phyloP scores from a whole-genome alignment of 92 coral and sea anemone species.

The Ricordea florida region DNA sequence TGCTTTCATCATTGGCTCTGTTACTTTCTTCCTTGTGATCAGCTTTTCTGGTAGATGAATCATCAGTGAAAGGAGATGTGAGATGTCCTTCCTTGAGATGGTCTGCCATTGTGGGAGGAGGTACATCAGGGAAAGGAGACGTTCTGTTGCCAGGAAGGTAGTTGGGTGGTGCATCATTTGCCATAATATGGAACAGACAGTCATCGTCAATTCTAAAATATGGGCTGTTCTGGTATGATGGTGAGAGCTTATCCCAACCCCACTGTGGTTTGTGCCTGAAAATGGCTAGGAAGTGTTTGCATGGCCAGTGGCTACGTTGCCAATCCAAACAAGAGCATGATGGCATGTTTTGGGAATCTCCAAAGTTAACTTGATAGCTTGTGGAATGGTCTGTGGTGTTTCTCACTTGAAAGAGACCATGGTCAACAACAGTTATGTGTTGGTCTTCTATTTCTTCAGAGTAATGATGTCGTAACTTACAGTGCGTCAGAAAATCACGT shows the following conservation, averaged over 20 bases:
- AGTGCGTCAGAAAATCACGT: constrained; percentile 5
- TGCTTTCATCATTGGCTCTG: no score
- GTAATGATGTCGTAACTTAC: background rate
- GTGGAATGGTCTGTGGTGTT: background rate
- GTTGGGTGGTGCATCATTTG: no score
- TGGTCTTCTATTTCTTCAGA: background rate
- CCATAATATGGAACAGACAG: no score
- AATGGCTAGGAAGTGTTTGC: constrained; percentile 32
- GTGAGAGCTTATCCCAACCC: constrained; percentile 26
- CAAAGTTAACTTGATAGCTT: constrained; percentile 3
- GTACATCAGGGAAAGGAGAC: no score
- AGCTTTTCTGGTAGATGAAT: no score
- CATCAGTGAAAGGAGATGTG: no score
- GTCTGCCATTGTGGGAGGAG: no score
- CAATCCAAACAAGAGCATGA: constrained; percentile 23
- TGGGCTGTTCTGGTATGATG: background rate
- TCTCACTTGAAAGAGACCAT: constrained; percentile 9
- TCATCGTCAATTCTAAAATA: constrained; percentile 32
- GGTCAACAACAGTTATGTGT: background rate
- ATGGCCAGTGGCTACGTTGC: constrained; percentile 44
- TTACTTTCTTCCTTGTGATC: no score
- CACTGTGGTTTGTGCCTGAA: constrained; percentile 27
- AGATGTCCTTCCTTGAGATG: no score
- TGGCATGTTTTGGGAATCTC: constrained; percentile 15
- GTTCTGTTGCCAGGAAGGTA: no score